phyloP scores from a whole-genome alignment of 1,140 invertebrate species.

The Leptopilina clavipes region DNA sequence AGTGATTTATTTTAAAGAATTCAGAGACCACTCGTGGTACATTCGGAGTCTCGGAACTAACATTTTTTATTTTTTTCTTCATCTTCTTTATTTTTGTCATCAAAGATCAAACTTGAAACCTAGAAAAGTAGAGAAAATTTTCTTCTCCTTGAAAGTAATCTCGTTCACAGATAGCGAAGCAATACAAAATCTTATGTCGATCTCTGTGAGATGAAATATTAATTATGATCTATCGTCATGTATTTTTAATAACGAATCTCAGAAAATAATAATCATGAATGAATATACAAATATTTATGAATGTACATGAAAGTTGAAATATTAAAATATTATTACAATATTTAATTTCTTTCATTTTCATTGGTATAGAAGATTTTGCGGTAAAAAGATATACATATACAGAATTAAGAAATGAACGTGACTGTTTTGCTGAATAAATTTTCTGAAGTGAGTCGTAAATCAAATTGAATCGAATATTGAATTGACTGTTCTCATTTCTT shows the following conservation, averaged over 20 bases:
- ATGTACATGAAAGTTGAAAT: no score
- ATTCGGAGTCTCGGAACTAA: background rate
- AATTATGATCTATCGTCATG: background rate
- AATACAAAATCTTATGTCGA: background rate
- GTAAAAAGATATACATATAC: no score
- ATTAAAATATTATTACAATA: no score
- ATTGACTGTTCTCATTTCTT: no score
- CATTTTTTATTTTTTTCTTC: background rate
- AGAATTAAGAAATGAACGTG: no score
- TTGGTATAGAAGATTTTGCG: background rate
- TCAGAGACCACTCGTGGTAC: background rate
- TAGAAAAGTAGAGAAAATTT: background rate
- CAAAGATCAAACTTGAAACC: background rate
- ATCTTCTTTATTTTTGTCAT: background rate
- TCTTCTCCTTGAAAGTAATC: background rate
- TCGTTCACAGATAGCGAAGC: background rate
- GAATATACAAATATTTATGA: no score
- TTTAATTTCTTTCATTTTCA: background rate
- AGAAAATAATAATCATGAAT: no score
- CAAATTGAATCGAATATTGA: no score
- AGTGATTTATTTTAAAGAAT: conserved; percentile 4
- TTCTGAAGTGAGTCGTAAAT: no score
- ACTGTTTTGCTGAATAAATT: no score
- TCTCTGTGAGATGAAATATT: background rate
- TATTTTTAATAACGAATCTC: no score